These are phyloP conservation scores for Ochlodes sylvanus DNA, from an alignment of 2,888 invertebrate species.

Conservation along the genomic window DNA sequence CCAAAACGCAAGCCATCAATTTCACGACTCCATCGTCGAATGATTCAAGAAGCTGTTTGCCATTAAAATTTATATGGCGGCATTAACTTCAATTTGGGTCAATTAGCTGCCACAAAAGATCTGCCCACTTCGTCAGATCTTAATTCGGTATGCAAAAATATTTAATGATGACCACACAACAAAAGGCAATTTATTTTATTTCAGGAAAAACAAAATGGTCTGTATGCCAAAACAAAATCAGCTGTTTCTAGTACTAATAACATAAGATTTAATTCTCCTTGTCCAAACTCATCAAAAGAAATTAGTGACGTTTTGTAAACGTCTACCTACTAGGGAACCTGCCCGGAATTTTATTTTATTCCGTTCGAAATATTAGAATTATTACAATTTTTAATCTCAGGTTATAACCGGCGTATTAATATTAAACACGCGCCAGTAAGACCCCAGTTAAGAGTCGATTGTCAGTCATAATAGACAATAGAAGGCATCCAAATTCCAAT, in stretches of 20 bases:
- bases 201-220: conserved; percentile 1
- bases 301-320: too few relatives aligned
- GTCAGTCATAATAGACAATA: too few relatives aligned
- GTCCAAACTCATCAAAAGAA: too few relatives aligned
- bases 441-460: too few relatives aligned
- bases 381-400: too few relatives aligned
- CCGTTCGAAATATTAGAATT: too few relatives aligned
- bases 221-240: background rate
- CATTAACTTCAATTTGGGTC: conserved; percentile 18
- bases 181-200: conserved; percentile 26
- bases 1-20: conserved; percentile 1
- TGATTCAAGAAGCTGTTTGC: conserved; percentile 1
- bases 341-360: too few relatives aligned
- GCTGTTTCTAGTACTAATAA: conserved; percentile 6
- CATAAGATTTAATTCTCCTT: background rate
- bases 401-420: too few relatives aligned
- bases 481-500: too few relatives aligned
- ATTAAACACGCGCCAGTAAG: too few relatives aligned
- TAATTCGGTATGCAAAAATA: conserved; percentile 19
- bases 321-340: too few relatives aligned
- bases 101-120: conserved; percentile 3
- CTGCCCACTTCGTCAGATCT: conserved; percentile 10
- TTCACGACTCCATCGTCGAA: background rate
- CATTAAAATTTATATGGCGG: conserved; percentile 9
- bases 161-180: conserved; percentile 7